Evolutionary conservation across 2,113 vertebrate species (phyloP), one percentile per base, ranked within the genome.

Genomic region (Prinia subflava): DNA sequence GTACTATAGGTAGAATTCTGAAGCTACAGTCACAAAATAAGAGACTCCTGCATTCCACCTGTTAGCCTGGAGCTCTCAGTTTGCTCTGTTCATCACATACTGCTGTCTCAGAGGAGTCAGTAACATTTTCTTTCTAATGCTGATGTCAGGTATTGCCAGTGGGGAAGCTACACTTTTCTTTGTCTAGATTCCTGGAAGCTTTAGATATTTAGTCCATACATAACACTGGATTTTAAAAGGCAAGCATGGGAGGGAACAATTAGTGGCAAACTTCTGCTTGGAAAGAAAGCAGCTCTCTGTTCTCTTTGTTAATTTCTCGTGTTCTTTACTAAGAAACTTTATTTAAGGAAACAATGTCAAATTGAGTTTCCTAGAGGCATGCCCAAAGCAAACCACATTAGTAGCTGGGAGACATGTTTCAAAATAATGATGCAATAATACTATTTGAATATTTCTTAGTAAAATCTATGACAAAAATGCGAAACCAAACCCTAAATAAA

Each of bases 111-210:
- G 52, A 94, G 87, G 84, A 94, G 50, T 77, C 68, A 11, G 2
- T 90, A 89, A 67, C 53, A 82, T 91, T 91, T 96, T 68, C 62
- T 83, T 91, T 77, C 35, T 73, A 85, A 65, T 76, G 46, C 81
- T 95, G 57, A 62, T 90, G 59, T 89, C 62, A 75, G 6, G 12
- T 68, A 53, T 73, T 94, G 70, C 87, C 91, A 79, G 2, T 82
- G 55, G 57, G 75, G 24, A 80, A 90, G 74, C 28, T 68, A 6
- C 30, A 14, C 62, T 83, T 94, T 64, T 46, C 37, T 89, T 84
- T 71, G 57, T 56, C n/a, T 85, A 5, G n/a, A 9, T 52, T 90
- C 91, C 83, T 90, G 82, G 62, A 80, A 84, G 59, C 42, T 69
- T 70, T 69, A 47, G n/a, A 3, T 83, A 39, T 9, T 87, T 82